Percentiles rank a stretch among this genome's conserved stretches.
Evolutionary conservation across 1,140 invertebrate genomes (phyloP).

Genomic region (Portunus trituberculatus): DNA sequence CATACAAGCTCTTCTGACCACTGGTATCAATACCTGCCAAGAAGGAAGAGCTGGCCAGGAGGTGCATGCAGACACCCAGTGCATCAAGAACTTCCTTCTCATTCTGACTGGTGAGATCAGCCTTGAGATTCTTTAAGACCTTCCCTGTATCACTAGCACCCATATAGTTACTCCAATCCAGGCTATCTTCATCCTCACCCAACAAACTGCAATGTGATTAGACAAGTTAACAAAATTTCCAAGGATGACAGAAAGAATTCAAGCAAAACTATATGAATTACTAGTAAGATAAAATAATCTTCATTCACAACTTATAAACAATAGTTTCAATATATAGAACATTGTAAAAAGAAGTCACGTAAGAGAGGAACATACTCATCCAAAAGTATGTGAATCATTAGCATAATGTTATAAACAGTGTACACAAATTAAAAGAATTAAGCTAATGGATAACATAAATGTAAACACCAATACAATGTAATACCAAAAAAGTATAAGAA

Average conservation of each 20-base stretch:
- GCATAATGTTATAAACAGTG: neutral
- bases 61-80: slow-evolving; percentile 62
- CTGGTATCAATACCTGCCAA: slow-evolving; percentile 14
- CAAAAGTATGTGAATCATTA: neutral
- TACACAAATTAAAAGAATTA: neutral
- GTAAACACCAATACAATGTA: neutral
- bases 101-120: slow-evolving; percentile 58
- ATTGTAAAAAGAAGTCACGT: neutral
- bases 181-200: neutral
- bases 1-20: slow-evolving; percentile 35
- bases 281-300: neutral
- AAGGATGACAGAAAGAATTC: neutral
- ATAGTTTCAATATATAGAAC: neutral
- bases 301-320: neutral
- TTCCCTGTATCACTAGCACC: slow-evolving; percentile 48
- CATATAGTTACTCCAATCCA: slow-evolving; percentile 56
- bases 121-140: slow-evolving; percentile 52
- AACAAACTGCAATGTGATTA: slow-evolving; percentile 48
- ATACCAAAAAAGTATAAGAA: neutral
- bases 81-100: slow-evolving; percentile 60
- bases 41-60: slow-evolving; percentile 65
- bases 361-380: neutral
- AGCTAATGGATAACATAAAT: neutral
- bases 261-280: neutral
- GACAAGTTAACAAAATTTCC: neutral